These are phyloP conservation scores for Scaptomyza graminum DNA, from an alignment of 1,140 invertebrate genomes.

Conservation along the genomic window DNA sequence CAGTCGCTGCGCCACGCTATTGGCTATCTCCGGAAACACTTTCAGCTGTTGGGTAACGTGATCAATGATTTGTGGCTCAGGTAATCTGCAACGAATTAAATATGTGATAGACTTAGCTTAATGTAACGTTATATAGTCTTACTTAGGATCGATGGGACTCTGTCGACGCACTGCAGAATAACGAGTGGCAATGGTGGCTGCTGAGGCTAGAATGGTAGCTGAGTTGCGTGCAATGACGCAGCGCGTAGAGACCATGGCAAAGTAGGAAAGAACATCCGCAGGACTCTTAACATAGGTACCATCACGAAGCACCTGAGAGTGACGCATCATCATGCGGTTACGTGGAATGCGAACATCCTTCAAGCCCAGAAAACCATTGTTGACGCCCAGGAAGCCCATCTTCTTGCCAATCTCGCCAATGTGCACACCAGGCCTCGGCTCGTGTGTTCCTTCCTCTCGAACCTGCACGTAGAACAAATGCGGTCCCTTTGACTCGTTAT, in stretches of 20 bases:
- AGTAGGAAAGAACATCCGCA: constrained; percentile 94
- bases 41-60: constrained; percentile 97
- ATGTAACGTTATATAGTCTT: constrained; percentile 64
- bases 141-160: constrained; percentile 92
- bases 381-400: constrained; percentile 94
- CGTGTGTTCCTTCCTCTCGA: constrained; percentile 93
- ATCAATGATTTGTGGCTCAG: constrained; percentile 95
- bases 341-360: constrained; percentile 94
- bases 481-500: constrained; percentile 92
- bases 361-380: constrained; percentile 96
- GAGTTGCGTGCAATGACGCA: constrained; percentile 91
- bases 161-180: constrained; percentile 95
- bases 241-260: constrained; percentile 97
- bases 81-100: constrained; percentile 79
- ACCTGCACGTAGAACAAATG: constrained; percentile 97
- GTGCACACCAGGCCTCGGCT: constrained; percentile 93
- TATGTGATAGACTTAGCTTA: neutral
- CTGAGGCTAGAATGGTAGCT: constrained; percentile 88
- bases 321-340: constrained; percentile 96
- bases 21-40: constrained; percentile 93
- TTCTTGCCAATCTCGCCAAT: constrained; percentile 98
- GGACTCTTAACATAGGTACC: constrained; percentile 94
- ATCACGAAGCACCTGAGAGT: constrained; percentile 92
- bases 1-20: constrained; percentile 90
- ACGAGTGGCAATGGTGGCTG: constrained; percentile 92